Evolutionary conservation across 92 coral and sea anemone species (phyloP).

Genomic region (Muricea muricata): DNA sequence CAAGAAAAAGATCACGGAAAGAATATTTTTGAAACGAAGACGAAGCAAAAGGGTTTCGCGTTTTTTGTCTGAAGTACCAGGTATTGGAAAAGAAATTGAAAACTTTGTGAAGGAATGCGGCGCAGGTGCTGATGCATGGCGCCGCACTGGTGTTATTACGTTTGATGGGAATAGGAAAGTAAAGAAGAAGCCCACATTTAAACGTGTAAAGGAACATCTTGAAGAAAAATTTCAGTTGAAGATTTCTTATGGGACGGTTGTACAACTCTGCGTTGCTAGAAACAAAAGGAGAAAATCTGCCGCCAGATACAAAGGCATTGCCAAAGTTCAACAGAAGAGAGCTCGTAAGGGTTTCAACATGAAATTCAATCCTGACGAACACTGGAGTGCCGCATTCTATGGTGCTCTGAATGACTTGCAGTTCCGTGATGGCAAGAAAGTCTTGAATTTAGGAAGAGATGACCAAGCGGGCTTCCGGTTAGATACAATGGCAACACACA

Average conservation of each 20-base stretch:
- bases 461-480: constrained; percentile 40
- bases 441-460: constrained; percentile 53
- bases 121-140: background rate
- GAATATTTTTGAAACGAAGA: background rate
- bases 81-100: constrained; percentile 6
- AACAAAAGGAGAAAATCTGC: constrained; percentile 65
- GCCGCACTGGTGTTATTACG: background rate
- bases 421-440: constrained; percentile 47
- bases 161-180: background rate
- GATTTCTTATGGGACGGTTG: constrained; percentile 67
- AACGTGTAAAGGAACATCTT: constrained; percentile 27
- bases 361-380: constrained; percentile 68
- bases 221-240: constrained; percentile 45
- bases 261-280: constrained; percentile 69
- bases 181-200: background rate
- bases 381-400: constrained; percentile 71
- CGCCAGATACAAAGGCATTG: constrained; percentile 52
- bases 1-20: background rate
- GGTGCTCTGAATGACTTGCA: constrained; percentile 53
- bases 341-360: constrained; percentile 68
- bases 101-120: background rate
- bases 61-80: background rate
- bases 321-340: constrained; percentile 40
- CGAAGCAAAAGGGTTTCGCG: background rate
- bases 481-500: constrained; percentile 49